Base-by-base conservation (phyloP, 1,140 invertebrate species). In the Anoplophora glabripennis region DNA sequence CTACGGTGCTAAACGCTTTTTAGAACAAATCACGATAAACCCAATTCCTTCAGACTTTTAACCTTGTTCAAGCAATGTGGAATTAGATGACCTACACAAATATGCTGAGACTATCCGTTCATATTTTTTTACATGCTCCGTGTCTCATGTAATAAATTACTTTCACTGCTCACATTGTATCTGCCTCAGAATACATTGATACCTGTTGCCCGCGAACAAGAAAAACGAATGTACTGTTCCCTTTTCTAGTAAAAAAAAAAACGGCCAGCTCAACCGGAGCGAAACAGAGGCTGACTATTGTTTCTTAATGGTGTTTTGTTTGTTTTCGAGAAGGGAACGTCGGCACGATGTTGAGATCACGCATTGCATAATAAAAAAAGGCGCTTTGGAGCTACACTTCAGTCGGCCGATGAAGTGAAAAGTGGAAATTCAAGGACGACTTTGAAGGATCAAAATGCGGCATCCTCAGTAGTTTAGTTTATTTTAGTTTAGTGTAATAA, bases 291-390 rank as follows among this genome's bases (percentile, higher is more conserved):
- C 21, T 28, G 18, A 57, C 57, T 36, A 59, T 59, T 59, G 57
- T 59, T 59, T 53, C 57, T 18, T 21, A 52, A 45, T 28, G 21
- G 21, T 28, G 57, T 59, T 59, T 59, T 59, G 40, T 53, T 59
- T 53, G 48, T 44, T 53, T 59, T 53, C 45, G 12, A 18, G 33
- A 38, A 58, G 56, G 21, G 17, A 53, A 42, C 42, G 48, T 42
- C 45, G 33, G 40, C 40, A 53, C 57, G 57, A 47, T 36, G 44
- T 51, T 53, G 41, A 59, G 53, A 59, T 59, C 57, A 59, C 53
- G 57, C 57, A 59, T 59, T 59, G 48, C 57, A 53, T 53, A 59
- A 59, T 37, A 59, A 59, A 59, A 53, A 53, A 53, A 53, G 17
- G 40, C 2, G 36, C 40, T 36, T 53, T 53, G 35, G 40, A 53